Conservation (phyloP, 2,797 vertebrate species). For the Cossypha heuglini region DNA sequence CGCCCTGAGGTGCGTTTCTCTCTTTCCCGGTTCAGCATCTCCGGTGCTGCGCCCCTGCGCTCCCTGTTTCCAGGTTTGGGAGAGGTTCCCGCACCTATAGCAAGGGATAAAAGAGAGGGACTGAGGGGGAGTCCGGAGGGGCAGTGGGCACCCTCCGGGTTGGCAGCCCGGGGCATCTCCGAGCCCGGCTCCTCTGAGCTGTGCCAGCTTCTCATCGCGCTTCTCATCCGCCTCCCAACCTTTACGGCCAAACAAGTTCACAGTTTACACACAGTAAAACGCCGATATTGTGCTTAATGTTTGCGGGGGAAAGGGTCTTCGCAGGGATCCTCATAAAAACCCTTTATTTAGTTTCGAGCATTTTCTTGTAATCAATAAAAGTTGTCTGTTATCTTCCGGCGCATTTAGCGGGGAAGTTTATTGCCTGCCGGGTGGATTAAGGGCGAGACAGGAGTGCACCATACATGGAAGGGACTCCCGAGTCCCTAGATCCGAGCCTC, state of each 20-base stretch:
- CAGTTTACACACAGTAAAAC: slow-evolving; percentile 40
- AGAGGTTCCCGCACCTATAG: neutral
- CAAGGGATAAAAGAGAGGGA: neutral
- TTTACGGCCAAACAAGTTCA: slow-evolving; percentile 39
- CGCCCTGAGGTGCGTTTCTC: accelerated
- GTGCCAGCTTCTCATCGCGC: neutral
- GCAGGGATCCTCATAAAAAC: slow-evolving; percentile 58
- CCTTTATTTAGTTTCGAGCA: slow-evolving; percentile 52
- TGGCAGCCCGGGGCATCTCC: neutral
- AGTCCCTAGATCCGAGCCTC: slow-evolving; percentile 62
- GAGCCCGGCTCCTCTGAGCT: neutral
- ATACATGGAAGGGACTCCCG: slow-evolving; percentile 79
- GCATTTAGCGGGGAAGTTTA: slow-evolving; percentile 70
- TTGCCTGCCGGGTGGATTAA: slow-evolving; percentile 64
- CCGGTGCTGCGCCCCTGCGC: neutral
- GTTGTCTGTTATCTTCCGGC: slow-evolving; percentile 60
- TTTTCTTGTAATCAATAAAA: slow-evolving; percentile 67
- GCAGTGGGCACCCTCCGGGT: too few relatives aligned
- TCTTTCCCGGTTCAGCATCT: neutral
- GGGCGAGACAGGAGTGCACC: slow-evolving; percentile 71
- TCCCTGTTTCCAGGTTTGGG: neutral
- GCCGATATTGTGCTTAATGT: neutral
- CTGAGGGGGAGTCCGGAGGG: accelerated
- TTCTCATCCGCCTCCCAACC: neutral
- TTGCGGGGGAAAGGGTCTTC: neutral